Base-by-base conservation (phyloP, 2,888 invertebrate species). In the Hypolimnas misippus region DNA sequence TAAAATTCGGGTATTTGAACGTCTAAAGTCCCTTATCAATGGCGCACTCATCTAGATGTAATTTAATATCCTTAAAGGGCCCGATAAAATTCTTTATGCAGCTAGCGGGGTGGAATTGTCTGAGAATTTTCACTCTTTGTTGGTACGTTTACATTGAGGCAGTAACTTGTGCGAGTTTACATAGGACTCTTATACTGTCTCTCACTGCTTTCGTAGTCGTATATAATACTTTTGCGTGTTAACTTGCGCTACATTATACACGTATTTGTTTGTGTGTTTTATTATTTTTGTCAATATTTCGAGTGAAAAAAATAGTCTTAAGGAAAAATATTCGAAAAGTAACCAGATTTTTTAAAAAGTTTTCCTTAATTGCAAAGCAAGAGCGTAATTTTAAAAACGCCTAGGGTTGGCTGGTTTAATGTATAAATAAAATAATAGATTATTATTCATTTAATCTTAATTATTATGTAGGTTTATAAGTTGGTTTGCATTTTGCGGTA, bases 61-160 rank as follows among this genome's bases (percentile, higher is more conserved):
- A 66, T 68, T 69, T 70, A 70, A 69, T 69, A 66, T 68, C 73
- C 70, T 60, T 53, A 62, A 70, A 70, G 70, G 70, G 69, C 71
- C 72, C 78, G 76, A 83, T 84, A 81, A 85, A 86, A 85, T 84
- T 85, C 84, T 86, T 86, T 83, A 84, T 86, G 86, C 81, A 86
- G 78, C 82, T 81, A 77, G 77, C 79, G 77, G 74, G 74, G 76
- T 71, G 77, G 79, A 83, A 84, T 81, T 79, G 81, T 82, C 82
- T 78, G 82, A 78, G 81, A 79, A 82, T 84, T 81, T 63, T 63
- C 68, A 67, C 70, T 70, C 65, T 63, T 72, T 33, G 25, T 21
- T 31, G 57, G 44, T 52, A 31, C 8, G 42, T 17, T 31, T 35
- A 42, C 42, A n/a, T 31, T 14, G 29, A 4, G 14, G 3, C 21